These are phyloP conservation scores for Ceuthmochares aereus DNA, from an alignment of 2,113 vertebrate genomes.

Conservation along the genomic window DNA sequence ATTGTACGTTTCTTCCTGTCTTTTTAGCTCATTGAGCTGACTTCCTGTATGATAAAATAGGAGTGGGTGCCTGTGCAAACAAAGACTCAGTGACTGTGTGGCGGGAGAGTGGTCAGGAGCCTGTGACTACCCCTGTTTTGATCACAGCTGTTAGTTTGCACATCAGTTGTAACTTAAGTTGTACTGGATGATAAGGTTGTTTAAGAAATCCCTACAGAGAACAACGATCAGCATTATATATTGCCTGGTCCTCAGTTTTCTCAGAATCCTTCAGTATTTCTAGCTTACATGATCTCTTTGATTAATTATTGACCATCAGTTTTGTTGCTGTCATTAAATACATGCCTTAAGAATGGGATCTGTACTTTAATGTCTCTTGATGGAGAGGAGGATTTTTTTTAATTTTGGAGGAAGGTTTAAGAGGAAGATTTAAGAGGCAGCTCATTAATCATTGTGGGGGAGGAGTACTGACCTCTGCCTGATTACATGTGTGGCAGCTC, in stretches of 20 bases:
- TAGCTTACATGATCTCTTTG: background rate
- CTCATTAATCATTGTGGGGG: rapidly evolving
- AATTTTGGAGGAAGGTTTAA: background rate
- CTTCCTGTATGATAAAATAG: background rate
- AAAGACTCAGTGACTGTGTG: background rate
- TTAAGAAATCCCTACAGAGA: background rate
- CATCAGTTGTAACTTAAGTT: background rate
- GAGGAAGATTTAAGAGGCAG: background rate
- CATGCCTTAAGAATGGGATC: background rate
- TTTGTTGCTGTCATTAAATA: background rate
- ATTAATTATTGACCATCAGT: background rate
- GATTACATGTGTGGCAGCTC: background rate
- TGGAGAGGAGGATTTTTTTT: background rate
- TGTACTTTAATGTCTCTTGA: background rate
- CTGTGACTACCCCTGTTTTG: background rate
- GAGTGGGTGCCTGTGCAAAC: background rate
- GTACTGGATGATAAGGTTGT: background rate
- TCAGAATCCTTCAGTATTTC: background rate
- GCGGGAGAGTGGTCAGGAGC: background rate
- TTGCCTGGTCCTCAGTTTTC: background rate
- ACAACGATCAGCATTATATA: background rate
- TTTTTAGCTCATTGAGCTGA: background rate
- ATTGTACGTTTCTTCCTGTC: background rate
- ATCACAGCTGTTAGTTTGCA: background rate
- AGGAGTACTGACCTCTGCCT: background rate